A percentile compares a stretch with the other conserved stretches of the same genome.
phyloP scores from a whole-genome alignment of 1,140 invertebrate species.

The Zaprionus capensis region DNA sequence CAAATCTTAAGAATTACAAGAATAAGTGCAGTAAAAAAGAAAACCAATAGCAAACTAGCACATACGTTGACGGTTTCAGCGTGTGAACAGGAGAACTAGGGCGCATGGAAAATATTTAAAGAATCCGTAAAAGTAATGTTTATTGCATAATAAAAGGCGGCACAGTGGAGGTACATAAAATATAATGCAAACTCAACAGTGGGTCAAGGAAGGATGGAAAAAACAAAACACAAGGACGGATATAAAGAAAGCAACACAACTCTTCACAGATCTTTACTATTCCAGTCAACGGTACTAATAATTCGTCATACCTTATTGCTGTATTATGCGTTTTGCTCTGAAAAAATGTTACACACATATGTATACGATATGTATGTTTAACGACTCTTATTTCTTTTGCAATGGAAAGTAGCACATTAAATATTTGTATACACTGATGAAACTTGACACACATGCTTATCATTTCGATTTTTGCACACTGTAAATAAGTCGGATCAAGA shows the following conservation, averaged over 20 bases:
- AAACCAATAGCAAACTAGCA: too few species aligned
- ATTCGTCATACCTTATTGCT: too few species aligned
- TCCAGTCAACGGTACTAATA: too few species aligned
- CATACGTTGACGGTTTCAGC: background rate
- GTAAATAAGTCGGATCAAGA: too few species aligned
- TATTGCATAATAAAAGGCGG: constrained; percentile 79
- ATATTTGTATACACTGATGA: too few species aligned
- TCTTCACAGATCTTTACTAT: background rate
- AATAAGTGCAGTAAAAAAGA: background rate
- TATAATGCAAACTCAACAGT: constrained; percentile 72
- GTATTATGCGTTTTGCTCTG: too few species aligned
- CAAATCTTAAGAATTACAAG: background rate
- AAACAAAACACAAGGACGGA: background rate
- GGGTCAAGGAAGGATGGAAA: constrained; percentile 16
- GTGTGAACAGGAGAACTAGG: background rate
- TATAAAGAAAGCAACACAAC: constrained; percentile 53
- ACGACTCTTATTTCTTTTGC: too few species aligned
- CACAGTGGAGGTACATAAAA: constrained; percentile 68
- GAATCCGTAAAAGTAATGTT: constrained; percentile 77
- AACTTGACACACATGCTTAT: too few species aligned
- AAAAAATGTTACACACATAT: too few species aligned
- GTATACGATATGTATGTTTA: too few species aligned
- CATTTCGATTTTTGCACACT: too few species aligned
- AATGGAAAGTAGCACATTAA: too few species aligned
- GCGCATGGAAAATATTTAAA: constrained; percentile 47